Percentiles rank a stretch among this genome's conserved stretches.
phyloP scores from a whole-genome alignment of 1,140 invertebrate species.

The Panagrolaimus sp. region DNA sequence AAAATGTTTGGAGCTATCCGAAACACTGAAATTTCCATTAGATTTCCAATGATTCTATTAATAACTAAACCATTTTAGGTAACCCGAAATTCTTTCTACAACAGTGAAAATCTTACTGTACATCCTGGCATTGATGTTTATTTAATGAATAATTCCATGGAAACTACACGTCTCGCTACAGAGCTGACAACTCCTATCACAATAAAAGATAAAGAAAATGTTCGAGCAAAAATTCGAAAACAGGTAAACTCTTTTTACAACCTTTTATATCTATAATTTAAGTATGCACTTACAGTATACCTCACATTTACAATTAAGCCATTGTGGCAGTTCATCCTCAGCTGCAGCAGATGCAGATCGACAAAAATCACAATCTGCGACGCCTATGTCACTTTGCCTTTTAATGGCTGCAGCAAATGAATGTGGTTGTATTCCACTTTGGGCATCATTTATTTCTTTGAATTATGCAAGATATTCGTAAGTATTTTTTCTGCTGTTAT shows the following conservation, averaged over 20 bases:
- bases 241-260: too few species aligned
- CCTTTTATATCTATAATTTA: too few species aligned
- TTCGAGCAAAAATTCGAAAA: slow-evolving; percentile 27
- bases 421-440: not conserved
- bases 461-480: not conserved
- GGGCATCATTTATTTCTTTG: not conserved
- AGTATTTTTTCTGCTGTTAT: not conserved
- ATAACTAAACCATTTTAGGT: too few species aligned
- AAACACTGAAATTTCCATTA: not conserved
- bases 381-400: not conserved
- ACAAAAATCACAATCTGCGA: not conserved
- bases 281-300: slow-evolving; percentile 15
- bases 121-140: slow-evolving; percentile 36
- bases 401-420: not conserved
- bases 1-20: too few species aligned
- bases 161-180: slow-evolving; percentile 21
- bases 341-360: not conserved
- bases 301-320: not conserved
- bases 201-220: slow-evolving; percentile 26
- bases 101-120: slow-evolving; percentile 10
- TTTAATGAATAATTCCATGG: slow-evolving; percentile 14
- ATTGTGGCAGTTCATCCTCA: slow-evolving; percentile 20
- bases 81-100: slow-evolving; percentile 34
- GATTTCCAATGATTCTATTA: too few species aligned
- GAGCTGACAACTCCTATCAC: slow-evolving; percentile 25